A percentile compares a stretch with the other conserved stretches of the same genome.
These are phyloP conservation scores for Oppia nitens DNA, from an alignment of 1,140 invertebrate genomes.

Conservation along the genomic window DNA sequence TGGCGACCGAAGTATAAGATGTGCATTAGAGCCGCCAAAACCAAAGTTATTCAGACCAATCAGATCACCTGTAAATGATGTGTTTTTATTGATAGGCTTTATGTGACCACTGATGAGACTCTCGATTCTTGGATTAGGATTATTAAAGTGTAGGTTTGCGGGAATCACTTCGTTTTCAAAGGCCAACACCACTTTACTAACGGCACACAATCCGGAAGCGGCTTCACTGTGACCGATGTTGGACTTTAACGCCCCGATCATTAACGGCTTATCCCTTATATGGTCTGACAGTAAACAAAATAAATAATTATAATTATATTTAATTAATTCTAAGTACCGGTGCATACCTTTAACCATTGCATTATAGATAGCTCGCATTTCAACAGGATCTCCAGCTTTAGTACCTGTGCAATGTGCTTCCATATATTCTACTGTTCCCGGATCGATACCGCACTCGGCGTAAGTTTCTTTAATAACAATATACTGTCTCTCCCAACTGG, in stretches of 20 bases:
- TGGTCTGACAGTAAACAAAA: constrained; percentile 4
- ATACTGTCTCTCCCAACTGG: constrained; percentile 67
- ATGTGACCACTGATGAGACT: constrained; percentile 52
- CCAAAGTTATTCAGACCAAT: constrained; percentile 88
- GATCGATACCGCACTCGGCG: constrained; percentile 57
- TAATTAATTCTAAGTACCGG: not conserved
- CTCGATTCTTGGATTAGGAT: constrained; percentile 36
- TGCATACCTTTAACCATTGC: constrained; percentile 48
- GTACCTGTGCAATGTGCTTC: constrained; percentile 95
- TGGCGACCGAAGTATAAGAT: constrained; percentile 56
- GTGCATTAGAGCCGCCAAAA: constrained; percentile 91
- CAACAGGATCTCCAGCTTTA: constrained; percentile 47
- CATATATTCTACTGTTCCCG: constrained; percentile 61
- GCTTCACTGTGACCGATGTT: constrained; percentile 86
- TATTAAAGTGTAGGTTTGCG: constrained; percentile 36
- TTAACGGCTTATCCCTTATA: constrained; percentile 42
- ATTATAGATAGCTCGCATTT: constrained; percentile 63
- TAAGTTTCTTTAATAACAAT: constrained; percentile 67
- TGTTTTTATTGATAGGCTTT: constrained; percentile 36
- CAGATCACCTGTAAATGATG: constrained; percentile 54
- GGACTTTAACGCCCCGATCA: constrained; percentile 77
- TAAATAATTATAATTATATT: not conserved
- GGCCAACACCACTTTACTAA: constrained; percentile 33
- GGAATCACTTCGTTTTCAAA: constrained; percentile 35
- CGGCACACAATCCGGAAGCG: constrained; percentile 49